Percentiles rank a stretch among this genome's conserved stretches.
phyloP scores from a whole-genome alignment of 2,113 vertebrate species.

The Turdus rufiventris region DNA sequence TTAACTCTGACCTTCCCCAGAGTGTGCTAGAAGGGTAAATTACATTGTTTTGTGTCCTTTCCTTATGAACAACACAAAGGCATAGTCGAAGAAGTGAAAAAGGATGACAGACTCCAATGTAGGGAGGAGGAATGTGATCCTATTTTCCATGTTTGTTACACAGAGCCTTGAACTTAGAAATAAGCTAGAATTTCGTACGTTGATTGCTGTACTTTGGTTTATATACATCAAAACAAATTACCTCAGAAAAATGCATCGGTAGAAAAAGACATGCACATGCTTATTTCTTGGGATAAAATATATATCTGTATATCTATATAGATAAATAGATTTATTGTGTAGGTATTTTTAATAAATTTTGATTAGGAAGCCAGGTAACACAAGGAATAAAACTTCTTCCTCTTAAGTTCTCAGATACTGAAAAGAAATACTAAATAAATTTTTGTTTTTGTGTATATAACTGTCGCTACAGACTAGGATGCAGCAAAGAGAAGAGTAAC shows the following conservation, averaged over 20 bases:
- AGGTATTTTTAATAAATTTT: neutral
- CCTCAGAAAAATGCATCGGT: neutral
- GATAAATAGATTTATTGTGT: neutral
- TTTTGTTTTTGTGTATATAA: neutral
- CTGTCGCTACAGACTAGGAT: no score
- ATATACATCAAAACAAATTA: neutral
- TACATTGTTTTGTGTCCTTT: neutral
- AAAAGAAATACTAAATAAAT: neutral
- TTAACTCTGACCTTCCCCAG: neutral
- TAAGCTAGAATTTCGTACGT: neutral
- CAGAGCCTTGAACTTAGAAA: neutral
- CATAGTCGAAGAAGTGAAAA: neutral
- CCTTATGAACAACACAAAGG: neutral
- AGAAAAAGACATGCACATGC: neutral
- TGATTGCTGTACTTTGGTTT: neutral
- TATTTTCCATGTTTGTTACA: neutral
- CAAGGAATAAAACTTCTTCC: neutral
- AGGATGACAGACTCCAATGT: neutral
- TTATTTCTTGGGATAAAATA: neutral
- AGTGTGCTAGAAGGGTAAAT: neutral
- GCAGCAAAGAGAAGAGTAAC: no score
- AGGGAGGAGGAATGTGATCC: neutral
- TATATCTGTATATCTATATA: no score
- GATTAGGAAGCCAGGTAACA: neutral
- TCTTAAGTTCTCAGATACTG: neutral